Percentiles rank a stretch among this genome's conserved stretches.
Conservation (phyloP, 2,797 vertebrate species). For the Macrochelys suwanniensis region DNA sequence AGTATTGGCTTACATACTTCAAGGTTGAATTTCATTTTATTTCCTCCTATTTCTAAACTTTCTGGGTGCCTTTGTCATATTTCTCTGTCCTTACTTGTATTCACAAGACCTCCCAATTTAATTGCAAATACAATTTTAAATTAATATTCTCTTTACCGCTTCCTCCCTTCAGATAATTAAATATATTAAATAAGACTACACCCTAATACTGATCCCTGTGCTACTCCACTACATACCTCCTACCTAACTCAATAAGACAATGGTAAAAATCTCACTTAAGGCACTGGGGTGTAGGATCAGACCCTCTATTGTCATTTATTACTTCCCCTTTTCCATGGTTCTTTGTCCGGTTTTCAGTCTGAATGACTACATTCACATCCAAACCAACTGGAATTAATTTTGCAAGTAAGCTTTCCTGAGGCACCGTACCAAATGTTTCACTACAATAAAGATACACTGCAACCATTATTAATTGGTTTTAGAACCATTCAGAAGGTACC, state of each 20-base stretch:
- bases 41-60: neutral
- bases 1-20: neutral
- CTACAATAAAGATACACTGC: neutral
- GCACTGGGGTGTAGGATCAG: neutral
- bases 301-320: neutral
- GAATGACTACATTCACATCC: neutral
- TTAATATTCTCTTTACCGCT: neutral
- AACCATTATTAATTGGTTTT: rapidly evolving
- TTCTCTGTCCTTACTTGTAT: neutral
- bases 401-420: neutral
- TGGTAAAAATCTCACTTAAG: neutral
- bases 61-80: neutral
- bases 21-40: neutral
- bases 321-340: neutral
- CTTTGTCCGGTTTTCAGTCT: neutral
- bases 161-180: neutral
- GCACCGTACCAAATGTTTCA: neutral
- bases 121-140: neutral
- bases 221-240: neutral
- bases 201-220: neutral
- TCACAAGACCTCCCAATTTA: neutral
- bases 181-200: neutral
- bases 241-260: neutral
- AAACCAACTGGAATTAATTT: neutral
- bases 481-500: neutral